Base-by-base conservation (phyloP, 2,888 invertebrate species). In the Azorinus chamasolen region DNA sequence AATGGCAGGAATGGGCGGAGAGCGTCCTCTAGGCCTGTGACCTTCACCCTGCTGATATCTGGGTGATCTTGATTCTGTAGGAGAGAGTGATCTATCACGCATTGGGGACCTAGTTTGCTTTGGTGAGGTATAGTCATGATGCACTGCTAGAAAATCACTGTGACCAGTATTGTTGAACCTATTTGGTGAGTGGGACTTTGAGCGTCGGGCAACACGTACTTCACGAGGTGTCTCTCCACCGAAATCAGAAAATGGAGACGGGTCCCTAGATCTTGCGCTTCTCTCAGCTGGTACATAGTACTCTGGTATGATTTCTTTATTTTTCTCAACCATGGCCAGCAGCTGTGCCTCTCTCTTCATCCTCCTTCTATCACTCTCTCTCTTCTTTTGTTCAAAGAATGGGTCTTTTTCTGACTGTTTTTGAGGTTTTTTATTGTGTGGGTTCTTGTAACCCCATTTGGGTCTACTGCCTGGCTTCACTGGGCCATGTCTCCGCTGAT, bases 391-490 rank as follows among this genome's bases (percentile, higher is more conserved):
- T 46, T 86, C 79, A 79, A 84, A 90, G 66, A 87, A 87, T n/a
- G 89, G 90, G 73, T 92, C 92, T 65, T 83, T 87, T 71, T 92
- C 91, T 0, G 92, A 92, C 69, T 92, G 90, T 72, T 91, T 92
- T 39, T 81, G 66, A 1, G 84, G 76, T 61, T 78, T 84, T 69
- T 74, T 86, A 53, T 69, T 59, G 41, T 73, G 69, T 41, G 77
- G 77, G 59, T 90, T 89, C 55, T 86, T 86, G 64, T 87, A 88
- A 48, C 90, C 89, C 90, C 91, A 91, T 39, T 68, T 79, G 0
- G 88, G 87, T 53, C 83, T 84, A 45, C 83, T 85, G 0, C 77
- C 81, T 14, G 65, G 58, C 24, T 64, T 73, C 6, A 76, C 70
- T 12, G 71, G 83, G 18, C 72, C 75, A 25, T 74, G 65, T 39